phyloP scores from a whole-genome alignment of 2,888 invertebrate species.

The Diaperis boleti region DNA sequence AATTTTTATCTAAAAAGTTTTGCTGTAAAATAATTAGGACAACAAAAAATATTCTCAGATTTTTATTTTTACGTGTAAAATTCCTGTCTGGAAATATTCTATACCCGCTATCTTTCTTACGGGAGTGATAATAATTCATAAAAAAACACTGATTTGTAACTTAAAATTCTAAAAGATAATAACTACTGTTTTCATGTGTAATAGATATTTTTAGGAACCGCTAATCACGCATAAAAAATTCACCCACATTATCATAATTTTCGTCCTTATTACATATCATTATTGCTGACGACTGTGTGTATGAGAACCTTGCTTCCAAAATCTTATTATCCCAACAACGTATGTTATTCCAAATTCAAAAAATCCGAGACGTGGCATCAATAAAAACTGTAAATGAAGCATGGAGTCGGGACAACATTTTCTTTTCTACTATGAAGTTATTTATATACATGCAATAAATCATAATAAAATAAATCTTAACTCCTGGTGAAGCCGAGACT shows the following conservation, averaged over 20 bases:
- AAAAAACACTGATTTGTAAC: too few relatives aligned
- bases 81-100: too few relatives aligned
- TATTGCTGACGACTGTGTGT: background rate
- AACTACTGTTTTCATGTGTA: background rate
- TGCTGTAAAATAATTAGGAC: too few relatives aligned
- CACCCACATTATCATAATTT: background rate
- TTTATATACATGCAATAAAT: constrained; percentile 34
- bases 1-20: too few relatives aligned
- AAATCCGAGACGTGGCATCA: background rate
- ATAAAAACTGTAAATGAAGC: constrained; percentile 1
- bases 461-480: constrained; percentile 39
- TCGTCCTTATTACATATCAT: background rate
- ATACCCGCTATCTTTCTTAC: too few relatives aligned
- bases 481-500: constrained; percentile 21
- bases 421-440: constrained; percentile 1
- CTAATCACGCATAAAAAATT: background rate
- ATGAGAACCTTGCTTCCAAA: background rate
- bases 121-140: too few relatives aligned
- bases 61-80: too few relatives aligned
- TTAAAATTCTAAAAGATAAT: too few relatives aligned
- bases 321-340: background rate
- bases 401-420: background rate
- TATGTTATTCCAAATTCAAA: background rate
- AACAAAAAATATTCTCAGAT: too few relatives aligned
- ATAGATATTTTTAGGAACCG: background rate